These are phyloP conservation scores for Xylophagus ater DNA, from an alignment of 2,888 invertebrate genomes.

Conservation along the genomic window DNA sequence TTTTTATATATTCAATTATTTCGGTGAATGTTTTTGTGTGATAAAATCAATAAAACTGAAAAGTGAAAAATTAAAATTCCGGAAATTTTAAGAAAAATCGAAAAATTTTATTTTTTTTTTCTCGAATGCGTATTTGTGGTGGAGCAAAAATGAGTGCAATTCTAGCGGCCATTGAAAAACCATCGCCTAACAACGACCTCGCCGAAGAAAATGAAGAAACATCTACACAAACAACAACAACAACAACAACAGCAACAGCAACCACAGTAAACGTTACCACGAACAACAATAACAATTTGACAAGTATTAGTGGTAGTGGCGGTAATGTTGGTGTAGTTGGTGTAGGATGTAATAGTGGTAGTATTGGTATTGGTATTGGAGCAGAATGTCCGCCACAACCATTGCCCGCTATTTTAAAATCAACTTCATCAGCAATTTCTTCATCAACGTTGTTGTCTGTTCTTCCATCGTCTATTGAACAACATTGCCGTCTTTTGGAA, in stretches of 20 bases:
- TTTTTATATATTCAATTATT: too few species aligned
- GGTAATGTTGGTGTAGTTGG: not conserved
- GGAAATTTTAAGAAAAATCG: too few species aligned
- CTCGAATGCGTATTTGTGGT: too few species aligned
- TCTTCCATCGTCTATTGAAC: slow-evolving; percentile 24
- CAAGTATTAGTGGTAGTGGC: not conserved
- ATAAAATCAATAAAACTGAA: too few species aligned
- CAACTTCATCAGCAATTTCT: too few species aligned
- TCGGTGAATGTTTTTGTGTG: too few species aligned
- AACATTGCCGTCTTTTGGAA: slow-evolving; percentile 39
- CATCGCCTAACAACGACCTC: slow-evolving; percentile 5
- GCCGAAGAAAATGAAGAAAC: slow-evolving; percentile 6
- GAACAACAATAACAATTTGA: not conserved
- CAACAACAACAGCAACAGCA: not conserved
- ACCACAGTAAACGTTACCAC: not conserved
- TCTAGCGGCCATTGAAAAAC: slow-evolving; percentile 1
- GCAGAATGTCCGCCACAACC: not conserved
- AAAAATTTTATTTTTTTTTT: too few species aligned
- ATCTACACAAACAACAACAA: slow-evolving; percentile 5
- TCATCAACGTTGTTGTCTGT: not conserved
- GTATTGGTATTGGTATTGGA: not conserved
- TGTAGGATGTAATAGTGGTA: not conserved
- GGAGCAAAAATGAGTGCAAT: slow-evolving; percentile 4
- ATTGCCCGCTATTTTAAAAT: too few species aligned
- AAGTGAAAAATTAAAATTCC: too few species aligned